phyloP scores from a whole-genome alignment of 2,797 vertebrate species.

The Myotis myotis region DNA sequence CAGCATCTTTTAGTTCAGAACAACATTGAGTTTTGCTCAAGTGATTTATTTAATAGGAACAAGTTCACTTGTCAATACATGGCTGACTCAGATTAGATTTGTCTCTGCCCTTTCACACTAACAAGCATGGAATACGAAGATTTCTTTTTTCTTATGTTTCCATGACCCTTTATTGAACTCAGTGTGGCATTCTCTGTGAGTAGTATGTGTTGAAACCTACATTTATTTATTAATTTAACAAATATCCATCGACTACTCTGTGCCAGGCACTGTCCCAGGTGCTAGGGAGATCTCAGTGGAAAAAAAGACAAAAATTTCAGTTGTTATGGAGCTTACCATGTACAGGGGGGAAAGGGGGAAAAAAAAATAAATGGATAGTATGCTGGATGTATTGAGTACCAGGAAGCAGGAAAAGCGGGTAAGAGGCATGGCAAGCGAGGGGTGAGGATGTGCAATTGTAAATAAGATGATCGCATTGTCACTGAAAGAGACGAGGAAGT shows the following conservation, averaged over 20 bases:
- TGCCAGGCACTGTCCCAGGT: neutral
- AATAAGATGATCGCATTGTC: neutral
- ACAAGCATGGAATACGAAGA: neutral
- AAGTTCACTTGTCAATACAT: neutral
- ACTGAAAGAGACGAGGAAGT: neutral
- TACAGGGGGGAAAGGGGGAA: neutral
- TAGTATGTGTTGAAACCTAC: neutral
- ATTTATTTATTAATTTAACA: constrained; percentile 36
- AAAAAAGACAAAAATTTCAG: neutral
- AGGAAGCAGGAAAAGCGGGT: neutral
- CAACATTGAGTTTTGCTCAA: neutral
- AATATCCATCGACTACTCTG: neutral
- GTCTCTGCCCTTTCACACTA: neutral
- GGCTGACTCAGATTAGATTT: constrained; percentile 29
- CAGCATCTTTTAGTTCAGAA: constrained; percentile 12
- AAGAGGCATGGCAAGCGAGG: neutral
- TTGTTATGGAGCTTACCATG: neutral
- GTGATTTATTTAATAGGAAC: neutral
- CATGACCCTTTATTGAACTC: neutral
- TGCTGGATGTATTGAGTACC: neutral
- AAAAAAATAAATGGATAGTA: neutral
- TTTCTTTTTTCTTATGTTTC: neutral
- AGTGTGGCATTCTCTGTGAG: neutral
- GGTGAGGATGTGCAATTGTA: neutral
- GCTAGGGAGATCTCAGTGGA: neutral